Evolutionary conservation across 1,140 invertebrate genomes (phyloP).

Genomic region (Drosophila lacteicornis): DNA sequence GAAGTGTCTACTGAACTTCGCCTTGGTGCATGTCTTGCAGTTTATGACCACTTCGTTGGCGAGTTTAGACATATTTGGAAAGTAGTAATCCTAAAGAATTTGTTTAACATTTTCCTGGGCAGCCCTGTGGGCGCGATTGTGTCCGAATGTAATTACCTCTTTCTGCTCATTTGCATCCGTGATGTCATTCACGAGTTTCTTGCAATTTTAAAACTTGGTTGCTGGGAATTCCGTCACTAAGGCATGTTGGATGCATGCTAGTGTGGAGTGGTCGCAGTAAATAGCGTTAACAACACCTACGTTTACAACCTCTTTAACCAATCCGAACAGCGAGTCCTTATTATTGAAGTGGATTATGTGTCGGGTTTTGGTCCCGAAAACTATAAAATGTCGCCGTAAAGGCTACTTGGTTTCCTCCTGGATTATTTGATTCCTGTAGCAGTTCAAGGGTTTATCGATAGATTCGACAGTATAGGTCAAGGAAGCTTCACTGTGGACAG

Average conservation of each 20-base stretch:
- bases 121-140: not conserved
- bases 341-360: too few species aligned
- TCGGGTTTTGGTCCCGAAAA: not conserved
- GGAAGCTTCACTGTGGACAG: not conserved
- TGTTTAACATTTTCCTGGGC: too few species aligned
- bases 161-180: constrained; percentile 12
- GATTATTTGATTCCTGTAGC: constrained; percentile 12
- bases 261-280: constrained; percentile 1
- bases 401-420: not conserved
- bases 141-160: constrained; percentile 18
- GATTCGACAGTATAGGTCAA: constrained; percentile 12
- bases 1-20: constrained; percentile 27
- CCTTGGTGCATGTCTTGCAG: constrained; percentile 22
- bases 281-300: not conserved
- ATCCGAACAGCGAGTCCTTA: constrained; percentile 1
- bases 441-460: constrained; percentile 1
- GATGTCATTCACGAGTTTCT: constrained; percentile 13
- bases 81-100: constrained; percentile 10
- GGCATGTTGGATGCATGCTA: not conserved
- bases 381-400: too few species aligned
- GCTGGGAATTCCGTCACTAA: constrained; percentile 17
- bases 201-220: constrained; percentile 32
- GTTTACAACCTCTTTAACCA: constrained; percentile 20
- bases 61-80: too few species aligned
- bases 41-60: too few species aligned